These are phyloP conservation scores for Apamea monoglypha DNA, from an alignment of 2,888 invertebrate species.

Conservation along the genomic window DNA sequence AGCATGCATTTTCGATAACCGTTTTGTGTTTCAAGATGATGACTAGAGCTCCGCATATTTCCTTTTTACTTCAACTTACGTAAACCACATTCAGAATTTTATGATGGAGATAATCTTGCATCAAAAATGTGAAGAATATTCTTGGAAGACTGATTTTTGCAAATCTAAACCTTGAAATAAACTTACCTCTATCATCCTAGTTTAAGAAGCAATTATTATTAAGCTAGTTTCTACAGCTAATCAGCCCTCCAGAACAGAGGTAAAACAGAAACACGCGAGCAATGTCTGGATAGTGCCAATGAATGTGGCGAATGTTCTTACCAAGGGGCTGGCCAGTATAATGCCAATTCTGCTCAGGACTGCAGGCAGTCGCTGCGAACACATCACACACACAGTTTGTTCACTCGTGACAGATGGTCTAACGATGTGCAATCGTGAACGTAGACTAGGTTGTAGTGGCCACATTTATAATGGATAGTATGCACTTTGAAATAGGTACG, in stretches of 20 bases:
- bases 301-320: constrained; percentile 92
- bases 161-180: constrained; percentile 3
- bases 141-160: constrained; percentile 44
- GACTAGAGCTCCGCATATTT: constrained; percentile 67
- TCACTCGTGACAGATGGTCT: constrained; percentile 89
- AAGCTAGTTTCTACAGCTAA: constrained; percentile 17
- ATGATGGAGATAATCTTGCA: not conserved
- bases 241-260: constrained; percentile 49
- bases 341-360: constrained; percentile 99
- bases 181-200: constrained; percentile 48
- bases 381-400: constrained; percentile 92
- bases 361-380: constrained; percentile 98
- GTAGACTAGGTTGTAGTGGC: constrained; percentile 88
- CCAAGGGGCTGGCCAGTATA: constrained; percentile 98
- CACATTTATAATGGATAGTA: constrained; percentile 68
- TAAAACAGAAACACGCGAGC: constrained; percentile 82
- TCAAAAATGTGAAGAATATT: constrained; percentile 9
- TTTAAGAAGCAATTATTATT: constrained; percentile 4
- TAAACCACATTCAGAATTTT: constrained; percentile 4
- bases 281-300: constrained; percentile 87
- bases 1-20: constrained; percentile 70
- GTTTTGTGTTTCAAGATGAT: constrained; percentile 72
- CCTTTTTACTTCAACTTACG: constrained; percentile 33
- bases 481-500: constrained; percentile 55
- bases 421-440: constrained; percentile 86